Evolutionary conservation across 2,888 invertebrate genomes (phyloP).

Genomic region (Drosophila acutilabella): DNA sequence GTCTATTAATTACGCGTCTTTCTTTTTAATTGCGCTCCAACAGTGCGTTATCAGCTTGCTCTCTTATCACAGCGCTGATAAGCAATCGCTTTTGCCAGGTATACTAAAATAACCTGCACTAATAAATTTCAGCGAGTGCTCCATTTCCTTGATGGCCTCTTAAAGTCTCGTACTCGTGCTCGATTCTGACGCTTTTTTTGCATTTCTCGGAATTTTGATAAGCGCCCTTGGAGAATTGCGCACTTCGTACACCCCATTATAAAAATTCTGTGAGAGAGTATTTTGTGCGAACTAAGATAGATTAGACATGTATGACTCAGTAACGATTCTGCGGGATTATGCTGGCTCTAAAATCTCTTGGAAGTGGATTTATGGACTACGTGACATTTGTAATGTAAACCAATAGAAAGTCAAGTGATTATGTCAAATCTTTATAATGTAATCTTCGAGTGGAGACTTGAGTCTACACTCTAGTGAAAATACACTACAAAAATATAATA

Average conservation of each 20-base stretch:
- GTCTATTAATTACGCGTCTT: neutral
- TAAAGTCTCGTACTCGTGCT: neutral
- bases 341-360: conserved; percentile 4
- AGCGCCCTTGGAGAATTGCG: conserved; percentile 27
- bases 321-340: neutral
- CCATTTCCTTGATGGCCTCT: conserved; percentile 32
- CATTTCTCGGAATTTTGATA: conserved; percentile 68
- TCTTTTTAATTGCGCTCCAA: conserved; percentile 6
- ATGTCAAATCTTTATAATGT: neutral
- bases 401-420: neutral
- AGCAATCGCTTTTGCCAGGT: conserved; percentile 24
- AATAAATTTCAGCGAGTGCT: conserved; percentile 67
- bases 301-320: conserved; percentile 29
- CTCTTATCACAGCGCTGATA: conserved; percentile 56
- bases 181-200: conserved; percentile 1
- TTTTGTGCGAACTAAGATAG: conserved; percentile 1
- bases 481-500: too few relatives aligned
- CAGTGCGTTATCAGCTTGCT: neutral
- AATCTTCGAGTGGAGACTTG: neutral
- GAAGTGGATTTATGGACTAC: conserved; percentile 56
- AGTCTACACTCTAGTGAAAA: too few relatives aligned
- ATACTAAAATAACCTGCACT: conserved; percentile 70
- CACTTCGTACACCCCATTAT: conserved; percentile 24
- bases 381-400: conserved; percentile 50
- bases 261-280: neutral